Evolutionary conservation across 1,140 invertebrate genomes (phyloP).

Genomic region (Protaetia brevitarsis): DNA sequence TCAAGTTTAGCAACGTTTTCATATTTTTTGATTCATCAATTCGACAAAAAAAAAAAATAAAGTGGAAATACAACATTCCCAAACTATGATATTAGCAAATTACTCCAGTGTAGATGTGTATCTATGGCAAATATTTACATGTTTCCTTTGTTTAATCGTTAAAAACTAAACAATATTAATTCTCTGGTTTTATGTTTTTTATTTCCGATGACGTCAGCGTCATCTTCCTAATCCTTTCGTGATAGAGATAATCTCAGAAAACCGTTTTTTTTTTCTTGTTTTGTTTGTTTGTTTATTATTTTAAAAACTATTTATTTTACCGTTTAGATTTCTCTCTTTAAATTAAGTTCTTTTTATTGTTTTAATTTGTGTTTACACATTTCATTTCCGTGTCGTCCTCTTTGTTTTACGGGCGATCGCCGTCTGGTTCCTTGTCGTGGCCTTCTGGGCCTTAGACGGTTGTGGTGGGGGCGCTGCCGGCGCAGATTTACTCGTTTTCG

Average conservation of each 20-base stretch:
- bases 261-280: slow-evolving; percentile 20
- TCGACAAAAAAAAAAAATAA: slow-evolving; percentile 3
- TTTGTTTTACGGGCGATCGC: slow-evolving; percentile 20
- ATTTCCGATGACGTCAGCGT: too few relatives aligned
- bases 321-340: background rate
- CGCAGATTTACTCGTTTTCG: slow-evolving; percentile 26
- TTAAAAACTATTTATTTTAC: background rate
- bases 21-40: background rate
- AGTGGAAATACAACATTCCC: slow-evolving; percentile 22
- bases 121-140: slow-evolving; percentile 23
- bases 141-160: too few relatives aligned
- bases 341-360: background rate
- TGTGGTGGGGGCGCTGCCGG: slow-evolving; percentile 27
- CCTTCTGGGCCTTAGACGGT: slow-evolving; percentile 27
- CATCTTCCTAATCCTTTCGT: too few relatives aligned
- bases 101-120: slow-evolving; percentile 9
- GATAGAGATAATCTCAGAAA: slow-evolving; percentile 1
- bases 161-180: slow-evolving; percentile 2
- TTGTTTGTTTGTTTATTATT: slow-evolving; percentile 3
- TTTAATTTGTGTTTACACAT: background rate
- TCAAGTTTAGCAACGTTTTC: background rate
- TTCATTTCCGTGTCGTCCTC: slow-evolving; percentile 23
- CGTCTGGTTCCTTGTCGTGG: slow-evolving; percentile 24
- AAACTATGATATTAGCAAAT: too few relatives aligned
- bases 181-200: background rate